Evolutionary conservation across 1,140 invertebrate genomes (phyloP).

Genomic region (Drosophila teissieri): DNA sequence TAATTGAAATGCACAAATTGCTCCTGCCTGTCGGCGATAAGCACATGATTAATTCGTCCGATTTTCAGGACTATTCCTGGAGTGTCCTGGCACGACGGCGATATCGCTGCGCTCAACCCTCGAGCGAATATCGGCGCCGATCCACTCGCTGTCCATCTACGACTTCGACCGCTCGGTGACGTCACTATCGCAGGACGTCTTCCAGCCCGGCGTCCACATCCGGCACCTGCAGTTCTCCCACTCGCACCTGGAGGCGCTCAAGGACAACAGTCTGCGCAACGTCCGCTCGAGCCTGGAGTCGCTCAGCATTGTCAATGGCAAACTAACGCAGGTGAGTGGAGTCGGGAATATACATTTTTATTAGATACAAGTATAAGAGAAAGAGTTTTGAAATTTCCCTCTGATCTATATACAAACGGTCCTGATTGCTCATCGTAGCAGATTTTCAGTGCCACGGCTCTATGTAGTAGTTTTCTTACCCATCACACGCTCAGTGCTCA

Average conservation of each 20-base stretch:
- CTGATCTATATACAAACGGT: too few species aligned
- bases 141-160: conserved; percentile 94
- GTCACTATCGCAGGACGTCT: conserved; percentile 89
- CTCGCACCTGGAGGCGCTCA: conserved; percentile 90
- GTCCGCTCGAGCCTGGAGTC: conserved; percentile 91
- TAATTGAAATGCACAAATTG: neutral
- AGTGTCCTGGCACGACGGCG: conserved; percentile 89
- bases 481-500: too few species aligned
- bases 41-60: conserved; percentile 1
- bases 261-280: conserved; percentile 90
- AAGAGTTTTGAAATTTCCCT: too few species aligned
- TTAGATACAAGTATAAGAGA: too few species aligned
- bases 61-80: conserved; percentile 90
- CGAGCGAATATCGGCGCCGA: conserved; percentile 87
- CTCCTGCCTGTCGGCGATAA: neutral
- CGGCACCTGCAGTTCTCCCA: conserved; percentile 93
- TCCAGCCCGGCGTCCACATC: conserved; percentile 90
- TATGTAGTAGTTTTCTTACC: too few species aligned
- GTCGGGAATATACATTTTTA: neutral
- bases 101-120: conserved; percentile 85
- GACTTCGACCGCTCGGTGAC: conserved; percentile 92
- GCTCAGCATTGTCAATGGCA: conserved; percentile 92
- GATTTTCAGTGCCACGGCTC: too few species aligned
- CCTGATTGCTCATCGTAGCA: too few species aligned
- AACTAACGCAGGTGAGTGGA: conserved; percentile 87